phyloP scores from a whole-genome alignment of 2,888 invertebrate species.

The Ornithoptera priamus region DNA sequence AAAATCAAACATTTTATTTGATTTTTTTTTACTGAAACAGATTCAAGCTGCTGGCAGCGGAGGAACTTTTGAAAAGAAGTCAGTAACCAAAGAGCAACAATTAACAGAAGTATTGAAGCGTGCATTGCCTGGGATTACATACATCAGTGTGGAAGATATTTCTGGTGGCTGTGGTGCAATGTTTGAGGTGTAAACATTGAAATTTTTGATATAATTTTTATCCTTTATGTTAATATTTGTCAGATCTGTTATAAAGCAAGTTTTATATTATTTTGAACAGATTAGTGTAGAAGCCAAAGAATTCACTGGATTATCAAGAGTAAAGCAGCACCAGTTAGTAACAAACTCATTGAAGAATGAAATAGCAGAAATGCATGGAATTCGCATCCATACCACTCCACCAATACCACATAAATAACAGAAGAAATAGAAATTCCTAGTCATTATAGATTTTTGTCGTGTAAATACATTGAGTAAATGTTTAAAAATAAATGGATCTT shows the following conservation, averaged over 20 bases:
- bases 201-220: no score
- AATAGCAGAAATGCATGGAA: conserved; percentile 91
- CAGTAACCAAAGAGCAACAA: conserved; percentile 62
- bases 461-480: no score
- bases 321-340: conserved; percentile 87
- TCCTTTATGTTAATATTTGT: no score
- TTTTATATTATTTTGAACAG: conserved; percentile 39
- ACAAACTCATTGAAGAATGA: conserved; percentile 86
- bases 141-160: conserved; percentile 84
- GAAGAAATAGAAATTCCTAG: no score
- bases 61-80: conserved; percentile 56
- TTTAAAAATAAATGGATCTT: no score
- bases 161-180: conserved; percentile 92
- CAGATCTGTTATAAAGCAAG: no score
- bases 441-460: no score
- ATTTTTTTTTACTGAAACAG: conserved; percentile 34
- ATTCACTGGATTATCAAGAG: conserved; percentile 84
- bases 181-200: conserved; percentile 80
- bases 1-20: no score
- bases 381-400: conserved; percentile 86
- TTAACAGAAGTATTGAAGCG: conserved; percentile 55
- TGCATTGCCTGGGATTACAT: conserved; percentile 82
- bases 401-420: conserved; percentile 44
- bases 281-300: conserved; percentile 83
- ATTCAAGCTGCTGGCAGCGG: conserved; percentile 46